Conservation (phyloP, 2,113 vertebrate genomes). For the Aythya baeri region DNA sequence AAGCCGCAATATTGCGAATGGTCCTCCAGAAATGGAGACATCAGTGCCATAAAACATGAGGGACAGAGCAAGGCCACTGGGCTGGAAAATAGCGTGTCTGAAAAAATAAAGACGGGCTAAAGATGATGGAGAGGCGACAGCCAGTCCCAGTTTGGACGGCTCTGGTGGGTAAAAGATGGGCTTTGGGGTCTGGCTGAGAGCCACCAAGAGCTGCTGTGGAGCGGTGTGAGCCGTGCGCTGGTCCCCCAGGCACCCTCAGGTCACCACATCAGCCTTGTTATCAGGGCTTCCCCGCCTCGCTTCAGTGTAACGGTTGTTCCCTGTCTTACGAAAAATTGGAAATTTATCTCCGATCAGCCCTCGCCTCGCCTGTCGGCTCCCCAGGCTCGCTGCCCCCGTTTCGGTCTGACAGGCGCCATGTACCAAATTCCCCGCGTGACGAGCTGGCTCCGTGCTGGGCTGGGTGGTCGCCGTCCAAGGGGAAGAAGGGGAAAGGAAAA, state of each 20-base stretch:
- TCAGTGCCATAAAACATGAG: conserved; percentile 53
- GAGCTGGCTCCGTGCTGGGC: not conserved
- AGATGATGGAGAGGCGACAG: conserved; percentile 28
- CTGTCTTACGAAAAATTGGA: not conserved
- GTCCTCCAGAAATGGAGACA: conserved; percentile 57
- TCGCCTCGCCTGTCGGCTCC: not conserved
- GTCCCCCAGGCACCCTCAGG: not conserved
- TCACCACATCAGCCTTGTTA: not conserved
- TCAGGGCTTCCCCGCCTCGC: not conserved
- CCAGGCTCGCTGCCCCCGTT: not conserved
- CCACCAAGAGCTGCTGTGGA: no score
- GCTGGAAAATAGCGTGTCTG: conserved; percentile 55
- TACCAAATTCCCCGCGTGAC: not conserved
- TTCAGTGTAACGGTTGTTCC: conserved; percentile 6
- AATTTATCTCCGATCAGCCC: conserved; percentile 10
- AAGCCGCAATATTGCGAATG: conserved; percentile 1
- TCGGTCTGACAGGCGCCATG: conserved; percentile 22
- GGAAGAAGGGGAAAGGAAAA: not conserved
- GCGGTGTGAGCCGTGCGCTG: no score
- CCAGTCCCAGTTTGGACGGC: not conserved
- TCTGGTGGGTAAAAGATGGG: not conserved
- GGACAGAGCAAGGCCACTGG: conserved; percentile 64
- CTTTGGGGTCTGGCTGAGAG: not conserved
- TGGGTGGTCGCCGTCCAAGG: not conserved
- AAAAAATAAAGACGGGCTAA: conserved; percentile 10